Conservation (phyloP, 2,113 vertebrate genomes). For the Salvelinus alpinus region DNA sequence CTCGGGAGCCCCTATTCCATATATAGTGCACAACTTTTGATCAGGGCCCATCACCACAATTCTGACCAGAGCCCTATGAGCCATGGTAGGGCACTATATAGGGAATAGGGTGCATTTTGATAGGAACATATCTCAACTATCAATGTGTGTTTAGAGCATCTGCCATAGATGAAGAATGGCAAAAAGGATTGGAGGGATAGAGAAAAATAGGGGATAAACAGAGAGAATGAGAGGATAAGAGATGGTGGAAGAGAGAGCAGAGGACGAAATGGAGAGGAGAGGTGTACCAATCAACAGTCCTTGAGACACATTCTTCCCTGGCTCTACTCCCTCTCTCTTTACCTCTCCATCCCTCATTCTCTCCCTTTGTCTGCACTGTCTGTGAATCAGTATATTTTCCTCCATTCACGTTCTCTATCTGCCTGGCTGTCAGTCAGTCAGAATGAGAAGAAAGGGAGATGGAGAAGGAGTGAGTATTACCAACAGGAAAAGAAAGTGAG, state of each 20-base stretch:
- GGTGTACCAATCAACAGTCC: not conserved
- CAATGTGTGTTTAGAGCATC: no score
- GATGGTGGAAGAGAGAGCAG: not conserved
- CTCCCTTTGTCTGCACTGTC: slow-evolving; percentile 15
- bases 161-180: no score
- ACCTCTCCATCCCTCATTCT: slow-evolving; percentile 11
- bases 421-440: slow-evolving; percentile 31
- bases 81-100: no score
- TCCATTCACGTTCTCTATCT: slow-evolving; percentile 25
- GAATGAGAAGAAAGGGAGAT: not conserved
- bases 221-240: not conserved
- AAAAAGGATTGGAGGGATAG: not conserved
- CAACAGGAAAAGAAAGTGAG: not conserved
- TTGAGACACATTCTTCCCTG: not conserved
- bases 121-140: no score
- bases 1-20: no score
- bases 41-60: no score
- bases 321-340: slow-evolving; percentile 19
- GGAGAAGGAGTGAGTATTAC: not conserved
- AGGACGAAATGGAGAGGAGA: not conserved
- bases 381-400: slow-evolving; percentile 71
- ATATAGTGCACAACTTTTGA: no score
- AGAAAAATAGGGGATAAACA: not conserved
- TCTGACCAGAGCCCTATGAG: no score
- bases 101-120: no score